Conservation (phyloP, 2,888 invertebrate genomes). For the Tiliacea aurago region DNA sequence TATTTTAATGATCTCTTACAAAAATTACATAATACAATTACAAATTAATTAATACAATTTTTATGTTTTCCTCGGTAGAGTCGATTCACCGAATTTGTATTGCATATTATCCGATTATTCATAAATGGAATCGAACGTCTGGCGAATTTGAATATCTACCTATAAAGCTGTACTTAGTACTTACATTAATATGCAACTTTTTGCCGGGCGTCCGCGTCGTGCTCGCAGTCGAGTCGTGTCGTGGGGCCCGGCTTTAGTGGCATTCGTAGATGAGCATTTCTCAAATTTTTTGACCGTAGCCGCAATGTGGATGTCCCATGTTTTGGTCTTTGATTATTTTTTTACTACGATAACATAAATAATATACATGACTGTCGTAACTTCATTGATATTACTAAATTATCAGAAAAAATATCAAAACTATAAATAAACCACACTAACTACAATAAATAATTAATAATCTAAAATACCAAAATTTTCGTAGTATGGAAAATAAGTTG, state of each 20-base stretch:
- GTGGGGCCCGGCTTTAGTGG: conserved; percentile 62
- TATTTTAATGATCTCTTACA: conserved; percentile 20
- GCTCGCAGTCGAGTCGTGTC: conserved; percentile 41
- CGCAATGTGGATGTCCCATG: too few species aligned
- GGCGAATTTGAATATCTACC: conserved; percentile 40
- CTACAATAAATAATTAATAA: too few species aligned
- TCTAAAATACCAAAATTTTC: too few species aligned
- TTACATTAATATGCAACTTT: conserved; percentile 67
- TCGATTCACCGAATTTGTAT: conserved; percentile 1
- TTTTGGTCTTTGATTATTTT: too few species aligned
- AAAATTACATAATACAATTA: conserved; percentile 7
- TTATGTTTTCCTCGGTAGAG: not conserved
- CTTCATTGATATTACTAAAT: too few species aligned
- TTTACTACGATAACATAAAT: too few species aligned
- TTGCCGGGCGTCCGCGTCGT: conserved; percentile 49
- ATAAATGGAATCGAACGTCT: conserved; percentile 36
- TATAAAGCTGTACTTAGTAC: conserved; percentile 30
- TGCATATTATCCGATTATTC: conserved; percentile 23
- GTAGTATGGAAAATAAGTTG: too few species aligned
- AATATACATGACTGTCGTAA: too few species aligned
- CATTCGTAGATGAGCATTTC: too few species aligned
- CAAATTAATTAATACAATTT: not conserved
- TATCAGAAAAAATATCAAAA: too few species aligned
- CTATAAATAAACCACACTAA: too few species aligned
- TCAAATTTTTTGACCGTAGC: too few species aligned